Percentiles rank a stretch among this genome's conserved stretches.
These are phyloP conservation scores for Lydus trimaculatus DNA, from an alignment of 2,888 invertebrate species.

Conservation along the genomic window DNA sequence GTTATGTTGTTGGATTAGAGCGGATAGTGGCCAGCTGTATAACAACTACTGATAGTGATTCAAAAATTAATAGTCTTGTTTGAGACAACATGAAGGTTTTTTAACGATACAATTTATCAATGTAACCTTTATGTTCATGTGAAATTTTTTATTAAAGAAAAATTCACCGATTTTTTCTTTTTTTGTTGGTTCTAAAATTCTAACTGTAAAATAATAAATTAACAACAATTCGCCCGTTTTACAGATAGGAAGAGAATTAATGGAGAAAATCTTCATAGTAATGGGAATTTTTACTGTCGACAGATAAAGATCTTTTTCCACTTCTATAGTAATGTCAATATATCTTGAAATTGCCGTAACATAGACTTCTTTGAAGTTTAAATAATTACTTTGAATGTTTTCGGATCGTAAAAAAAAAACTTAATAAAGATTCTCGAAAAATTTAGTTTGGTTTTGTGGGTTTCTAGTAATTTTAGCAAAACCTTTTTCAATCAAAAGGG, in stretches of 20 bases:
- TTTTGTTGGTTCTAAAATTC: no score
- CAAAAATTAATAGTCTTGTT: background rate
- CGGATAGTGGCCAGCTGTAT: background rate
- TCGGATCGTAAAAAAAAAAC: background rate
- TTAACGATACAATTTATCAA: conserved; percentile 1
- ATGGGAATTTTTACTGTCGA: conserved; percentile 2
- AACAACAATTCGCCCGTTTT: background rate
- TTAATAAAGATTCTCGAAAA: background rate
- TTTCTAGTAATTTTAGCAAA: background rate
- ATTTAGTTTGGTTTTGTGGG: background rate
- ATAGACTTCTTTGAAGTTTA: background rate
- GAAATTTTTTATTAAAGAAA: background rate
- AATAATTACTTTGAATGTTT: background rate
- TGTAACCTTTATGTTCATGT: background rate
- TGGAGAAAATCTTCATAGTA: background rate
- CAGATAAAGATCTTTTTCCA: background rate
- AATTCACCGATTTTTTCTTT: background rate
- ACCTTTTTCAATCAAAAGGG: background rate
- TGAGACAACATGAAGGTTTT: background rate
- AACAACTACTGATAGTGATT: background rate
- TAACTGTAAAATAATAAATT: background rate
- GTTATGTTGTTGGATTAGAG: background rate
- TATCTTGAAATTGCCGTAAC: background rate
- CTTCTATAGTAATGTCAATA: background rate
- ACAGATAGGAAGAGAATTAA: background rate